Percentiles rank a stretch among this genome's conserved stretches.
These are phyloP conservation scores for Xanthostigma xanthostigma DNA, from an alignment of 2,888 invertebrate genomes.

Conservation along the genomic window DNA sequence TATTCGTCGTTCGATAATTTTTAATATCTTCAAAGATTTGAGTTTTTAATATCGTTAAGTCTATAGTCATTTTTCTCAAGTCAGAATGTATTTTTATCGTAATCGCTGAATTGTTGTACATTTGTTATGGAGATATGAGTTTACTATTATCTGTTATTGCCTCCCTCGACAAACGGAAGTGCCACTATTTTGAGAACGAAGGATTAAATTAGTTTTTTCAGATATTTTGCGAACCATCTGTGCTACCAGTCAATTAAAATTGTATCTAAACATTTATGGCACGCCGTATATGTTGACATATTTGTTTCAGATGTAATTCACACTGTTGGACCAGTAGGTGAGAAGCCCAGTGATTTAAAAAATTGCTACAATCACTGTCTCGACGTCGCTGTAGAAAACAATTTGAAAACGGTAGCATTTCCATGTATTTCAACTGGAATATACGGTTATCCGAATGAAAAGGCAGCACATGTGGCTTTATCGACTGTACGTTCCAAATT, in stretches of 20 bases:
- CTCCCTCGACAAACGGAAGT: too few relatives aligned
- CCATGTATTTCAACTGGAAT: constrained; percentile 89
- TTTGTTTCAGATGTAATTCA: constrained; percentile 65
- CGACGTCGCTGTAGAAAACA: constrained; percentile 35
- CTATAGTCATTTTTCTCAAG: too few relatives aligned
- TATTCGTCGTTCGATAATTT: too few relatives aligned
- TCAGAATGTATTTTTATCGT: too few relatives aligned
- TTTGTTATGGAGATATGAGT: too few relatives aligned
- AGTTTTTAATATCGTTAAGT: too few relatives aligned
- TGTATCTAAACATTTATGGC: not conserved
- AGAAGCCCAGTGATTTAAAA: constrained; percentile 43
- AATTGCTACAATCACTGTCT: constrained; percentile 60
- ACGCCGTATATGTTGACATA: too few relatives aligned
- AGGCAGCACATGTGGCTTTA: constrained; percentile 63
- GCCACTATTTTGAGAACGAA: too few relatives aligned
- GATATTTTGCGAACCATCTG: not conserved
- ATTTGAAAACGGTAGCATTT: constrained; percentile 58
- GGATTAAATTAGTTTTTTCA: too few relatives aligned
- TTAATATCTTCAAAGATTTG: too few relatives aligned
- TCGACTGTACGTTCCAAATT: constrained; percentile 49
- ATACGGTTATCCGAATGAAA: constrained; percentile 69
- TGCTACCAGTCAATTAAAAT: not conserved
- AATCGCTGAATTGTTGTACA: too few relatives aligned
- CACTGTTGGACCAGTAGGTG: constrained; percentile 75
- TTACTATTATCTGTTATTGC: too few relatives aligned